Conservation (phyloP, 2,888 invertebrate genomes). For the Nymphalis polychloros region DNA sequence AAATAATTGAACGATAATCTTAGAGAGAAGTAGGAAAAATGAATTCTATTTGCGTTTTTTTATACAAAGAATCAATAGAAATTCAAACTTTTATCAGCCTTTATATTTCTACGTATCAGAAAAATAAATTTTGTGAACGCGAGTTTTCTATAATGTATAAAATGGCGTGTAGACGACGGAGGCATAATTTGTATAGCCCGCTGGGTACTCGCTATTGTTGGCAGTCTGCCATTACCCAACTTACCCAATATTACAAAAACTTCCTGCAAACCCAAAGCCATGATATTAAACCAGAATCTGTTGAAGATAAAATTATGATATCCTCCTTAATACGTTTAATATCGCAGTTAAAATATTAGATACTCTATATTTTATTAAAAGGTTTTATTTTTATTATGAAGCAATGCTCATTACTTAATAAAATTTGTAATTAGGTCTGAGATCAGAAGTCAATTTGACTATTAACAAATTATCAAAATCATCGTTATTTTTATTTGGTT, state of each 20-base stretch:
- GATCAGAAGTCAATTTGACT: too few relatives aligned
- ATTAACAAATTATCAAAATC: too few relatives aligned
- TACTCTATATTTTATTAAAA: too few relatives aligned
- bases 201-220: slow-evolving; percentile 37
- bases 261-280: slow-evolving; percentile 51
- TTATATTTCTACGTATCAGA: slow-evolving; percentile 13
- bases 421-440: too few relatives aligned
- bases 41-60: not conserved
- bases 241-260: slow-evolving; percentile 63
- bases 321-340: not conserved
- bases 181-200: slow-evolving; percentile 37
- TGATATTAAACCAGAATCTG: slow-evolving; percentile 45
- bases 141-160: slow-evolving; percentile 34
- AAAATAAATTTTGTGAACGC: slow-evolving; percentile 29
- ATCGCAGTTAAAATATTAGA: not conserved
- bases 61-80: not conserved
- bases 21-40: not conserved
- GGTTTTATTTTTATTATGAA: too few relatives aligned
- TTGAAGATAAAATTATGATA: slow-evolving; percentile 12
- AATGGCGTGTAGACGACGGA: slow-evolving; percentile 34
- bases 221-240: slow-evolving; percentile 42
- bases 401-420: too few relatives aligned
- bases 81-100: not conserved
- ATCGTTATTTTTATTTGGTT: too few relatives aligned
- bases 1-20: not conserved